A percentile compares a stretch with the other conserved stretches of the same genome.
Evolutionary conservation across 2,888 invertebrate genomes (phyloP).

Genomic region (Sinodicranocentrus sp.): DNA sequence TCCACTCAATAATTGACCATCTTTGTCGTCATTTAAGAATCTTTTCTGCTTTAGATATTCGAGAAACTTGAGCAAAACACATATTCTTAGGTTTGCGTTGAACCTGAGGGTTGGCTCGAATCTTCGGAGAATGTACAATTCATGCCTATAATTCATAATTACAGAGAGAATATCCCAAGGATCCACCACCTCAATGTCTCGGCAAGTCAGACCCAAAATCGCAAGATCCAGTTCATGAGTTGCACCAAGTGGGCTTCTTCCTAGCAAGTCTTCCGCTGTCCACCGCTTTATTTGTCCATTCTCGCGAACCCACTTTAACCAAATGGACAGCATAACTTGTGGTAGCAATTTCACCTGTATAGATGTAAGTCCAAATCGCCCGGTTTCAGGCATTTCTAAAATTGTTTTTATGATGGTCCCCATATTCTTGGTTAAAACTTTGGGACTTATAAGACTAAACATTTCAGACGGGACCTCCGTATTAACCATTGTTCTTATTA

Average conservation of each 20-base stretch:
- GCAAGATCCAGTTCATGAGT: conserved; percentile 71
- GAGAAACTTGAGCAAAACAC: conserved; percentile 70
- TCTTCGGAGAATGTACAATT: conserved; percentile 66
- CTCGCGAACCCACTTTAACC: conserved; percentile 72
- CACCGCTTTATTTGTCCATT: conserved; percentile 55
- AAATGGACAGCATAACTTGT: conserved; percentile 63
- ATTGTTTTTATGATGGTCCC: conserved; percentile 72
- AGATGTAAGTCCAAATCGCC: conserved; percentile 70
- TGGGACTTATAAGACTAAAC: conserved; percentile 69
- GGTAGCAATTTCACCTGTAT: conserved; percentile 74
- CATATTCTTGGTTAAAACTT: conserved; percentile 69
- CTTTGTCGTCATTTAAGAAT: conserved; percentile 54
- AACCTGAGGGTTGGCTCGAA: conserved; percentile 63
- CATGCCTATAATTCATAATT: conserved; percentile 67
- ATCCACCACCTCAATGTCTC: conserved; percentile 68
- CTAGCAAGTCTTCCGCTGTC: conserved; percentile 73
- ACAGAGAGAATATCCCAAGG: conserved; percentile 70
- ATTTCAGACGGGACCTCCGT: conserved; percentile 67
- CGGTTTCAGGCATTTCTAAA: conserved; percentile 73
- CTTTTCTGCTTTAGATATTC: conserved; percentile 68
- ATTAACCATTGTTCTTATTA: conserved; percentile 69
- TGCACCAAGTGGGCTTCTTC: conserved; percentile 71
- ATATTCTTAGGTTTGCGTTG: conserved; percentile 70
- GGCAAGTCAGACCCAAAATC: conserved; percentile 73
- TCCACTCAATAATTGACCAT: conserved; percentile 61